A percentile compares a stretch with the other conserved stretches of the same genome.
Conservation (phyloP, 2,888 invertebrate species). For the Prosopocoilus inquinatus region DNA sequence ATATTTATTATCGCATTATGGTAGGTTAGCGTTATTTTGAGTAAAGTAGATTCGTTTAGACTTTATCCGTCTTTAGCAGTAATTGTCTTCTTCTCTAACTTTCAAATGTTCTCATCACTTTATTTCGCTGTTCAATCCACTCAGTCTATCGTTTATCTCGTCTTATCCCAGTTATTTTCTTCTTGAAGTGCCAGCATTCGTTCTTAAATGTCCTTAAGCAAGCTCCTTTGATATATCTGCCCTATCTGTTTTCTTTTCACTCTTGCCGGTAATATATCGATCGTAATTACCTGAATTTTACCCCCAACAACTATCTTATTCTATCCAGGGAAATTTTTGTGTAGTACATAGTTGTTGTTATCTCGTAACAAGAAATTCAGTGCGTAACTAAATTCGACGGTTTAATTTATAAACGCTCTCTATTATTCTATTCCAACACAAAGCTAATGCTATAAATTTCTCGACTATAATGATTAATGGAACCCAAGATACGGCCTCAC, state of each 20-base stretch:
- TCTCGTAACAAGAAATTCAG: neutral
- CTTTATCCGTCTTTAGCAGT: slow-evolving; percentile 39
- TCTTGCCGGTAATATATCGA: slow-evolving; percentile 23
- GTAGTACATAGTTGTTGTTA: too few species aligned
- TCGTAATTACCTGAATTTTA: slow-evolving; percentile 23
- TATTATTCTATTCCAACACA: slow-evolving; percentile 13
- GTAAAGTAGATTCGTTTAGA: slow-evolving; percentile 14
- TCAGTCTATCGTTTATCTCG: slow-evolving; percentile 47
- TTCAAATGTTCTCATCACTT: slow-evolving; percentile 48
- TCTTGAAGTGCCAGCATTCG: slow-evolving; percentile 44
- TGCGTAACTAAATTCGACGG: too few species aligned
- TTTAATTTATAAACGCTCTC: neutral
- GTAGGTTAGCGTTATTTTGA: slow-evolving; percentile 21
- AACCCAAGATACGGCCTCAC: slow-evolving; percentile 14
- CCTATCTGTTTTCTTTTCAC: slow-evolving; percentile 40
- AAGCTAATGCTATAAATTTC: slow-evolving; percentile 19
- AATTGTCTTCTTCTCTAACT: slow-evolving; percentile 43
- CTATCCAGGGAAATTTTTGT: too few species aligned
- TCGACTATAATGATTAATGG: slow-evolving; percentile 16
- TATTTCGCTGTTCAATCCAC: slow-evolving; percentile 47
- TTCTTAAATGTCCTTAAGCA: slow-evolving; percentile 43
- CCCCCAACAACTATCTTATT: neutral
- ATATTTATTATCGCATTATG: too few species aligned
- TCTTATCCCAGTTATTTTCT: slow-evolving; percentile 44
- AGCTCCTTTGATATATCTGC: slow-evolving; percentile 46